Base-by-base conservation (phyloP, 92 coral and sea anemone genomes). In the Montipora capitata region DNA sequence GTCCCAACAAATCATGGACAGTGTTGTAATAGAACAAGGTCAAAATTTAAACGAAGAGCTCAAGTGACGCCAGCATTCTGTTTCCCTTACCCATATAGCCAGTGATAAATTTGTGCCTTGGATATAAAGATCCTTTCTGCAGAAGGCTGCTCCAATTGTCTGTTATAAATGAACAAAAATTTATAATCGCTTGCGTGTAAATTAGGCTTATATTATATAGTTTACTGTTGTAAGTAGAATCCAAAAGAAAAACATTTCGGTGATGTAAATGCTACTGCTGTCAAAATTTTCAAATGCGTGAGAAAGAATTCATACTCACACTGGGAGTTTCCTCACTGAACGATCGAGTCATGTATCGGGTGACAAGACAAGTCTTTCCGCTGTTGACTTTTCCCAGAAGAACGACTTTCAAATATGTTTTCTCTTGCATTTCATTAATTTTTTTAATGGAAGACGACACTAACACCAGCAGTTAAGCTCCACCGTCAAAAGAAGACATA, bases 81-180 rank as follows among this genome's bases (percentile, higher is more conserved):
- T 27, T 27, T 27, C 8, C 10, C 96, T 85, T 78, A 96, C 99
- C 99, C 99, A 97, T 81, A 97, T 97, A 49, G 99, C 99, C 35
- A 97, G 82, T 40, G 99, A 97, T 3, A 97, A 91, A 62, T 96
- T 94, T 77, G 81, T 94, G 38, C 98, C 98, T 81, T 96, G 96
- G 13, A 98, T 91, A 68, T 91, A 94, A 40, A 98, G 83, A 87
- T 98, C 99, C 76, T 98, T 98, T 49, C 98, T 92, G 81, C 99
- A 98, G 88, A 98, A 98, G 20, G 99, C 99, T 63, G 99, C 99
- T 49, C 99, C 99, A 67, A 98, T 98, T 20, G 99, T 98, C 99
- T 98, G 89, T 12, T 82, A 13, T 38, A 14, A 62, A 43, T 2
- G 71, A 68, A 78, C 35, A 0, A 78, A 11, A 7, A 12, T 3